Evolutionary conservation across 1,140 invertebrate genomes (phyloP).

Genomic region (Drosophila lacertosa): DNA sequence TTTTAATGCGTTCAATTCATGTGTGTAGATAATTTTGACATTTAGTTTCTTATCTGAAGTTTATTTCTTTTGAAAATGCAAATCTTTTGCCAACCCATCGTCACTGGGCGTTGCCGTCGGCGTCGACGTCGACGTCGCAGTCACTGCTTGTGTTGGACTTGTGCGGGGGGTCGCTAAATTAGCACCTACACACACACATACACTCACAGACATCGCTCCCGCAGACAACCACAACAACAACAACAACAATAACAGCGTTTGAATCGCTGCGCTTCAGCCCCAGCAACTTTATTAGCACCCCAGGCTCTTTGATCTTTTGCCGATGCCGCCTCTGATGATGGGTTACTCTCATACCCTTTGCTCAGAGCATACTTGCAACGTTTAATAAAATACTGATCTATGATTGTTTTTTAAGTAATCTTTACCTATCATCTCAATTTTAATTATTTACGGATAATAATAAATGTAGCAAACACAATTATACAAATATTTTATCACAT

Average conservation of each 20-base stretch:
- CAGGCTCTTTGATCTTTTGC: constrained; percentile 61
- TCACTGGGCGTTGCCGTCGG: constrained; percentile 4
- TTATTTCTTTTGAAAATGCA: constrained; percentile 73
- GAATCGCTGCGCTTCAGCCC: constrained; percentile 2
- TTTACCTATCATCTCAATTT: too few species aligned
- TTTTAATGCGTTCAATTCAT: constrained; percentile 61
- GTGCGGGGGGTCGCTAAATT: constrained; percentile 61
- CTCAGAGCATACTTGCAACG: neutral
- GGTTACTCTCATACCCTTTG: constrained; percentile 12
- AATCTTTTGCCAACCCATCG: constrained; percentile 30
- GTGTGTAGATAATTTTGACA: constrained; percentile 77
- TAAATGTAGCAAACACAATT: too few species aligned
- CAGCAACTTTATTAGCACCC: constrained; percentile 74
- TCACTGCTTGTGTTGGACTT: constrained; percentile 7
- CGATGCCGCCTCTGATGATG: constrained; percentile 35
- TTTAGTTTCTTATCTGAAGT: constrained; percentile 73
- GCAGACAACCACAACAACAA: constrained; percentile 7
- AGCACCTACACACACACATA: constrained; percentile 63
- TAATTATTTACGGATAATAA: too few species aligned
- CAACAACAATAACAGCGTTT: constrained; percentile 11
- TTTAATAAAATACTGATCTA: too few species aligned
- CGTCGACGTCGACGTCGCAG: neutral
- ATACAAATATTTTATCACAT: neutral
- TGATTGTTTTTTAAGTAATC: too few species aligned
- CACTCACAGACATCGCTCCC: constrained; percentile 13